Conservation (phyloP, 2,888 invertebrate genomes). For the Diabrotica balteata region DNA sequence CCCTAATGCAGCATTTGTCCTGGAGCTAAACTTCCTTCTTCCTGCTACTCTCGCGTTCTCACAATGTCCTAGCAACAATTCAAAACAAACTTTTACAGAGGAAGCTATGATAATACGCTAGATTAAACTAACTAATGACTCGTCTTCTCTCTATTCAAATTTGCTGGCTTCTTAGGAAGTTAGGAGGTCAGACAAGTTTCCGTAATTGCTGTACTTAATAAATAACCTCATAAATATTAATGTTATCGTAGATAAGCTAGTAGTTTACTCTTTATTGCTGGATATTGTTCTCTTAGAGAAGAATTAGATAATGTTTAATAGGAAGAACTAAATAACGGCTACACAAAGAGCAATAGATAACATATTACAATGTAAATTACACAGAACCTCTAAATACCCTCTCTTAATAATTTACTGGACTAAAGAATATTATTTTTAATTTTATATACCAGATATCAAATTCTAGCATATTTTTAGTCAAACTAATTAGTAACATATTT, state of each 20-base stretch:
- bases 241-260: too few species aligned
- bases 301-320: too few species aligned
- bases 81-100: conserved; percentile 29
- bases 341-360: too few species aligned
- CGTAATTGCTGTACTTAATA: neutral
- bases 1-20: conserved; percentile 27
- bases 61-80: conserved; percentile 20
- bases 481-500: too few species aligned
- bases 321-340: too few species aligned
- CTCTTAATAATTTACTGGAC: too few species aligned
- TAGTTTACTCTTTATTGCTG: neutral
- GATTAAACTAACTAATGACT: conserved; percentile 28
- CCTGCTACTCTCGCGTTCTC: conserved; percentile 14
- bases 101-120: conserved; percentile 30
- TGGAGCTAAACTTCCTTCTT: conserved; percentile 27
- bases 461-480: too few species aligned
- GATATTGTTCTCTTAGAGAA: too few species aligned
- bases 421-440: too few species aligned
- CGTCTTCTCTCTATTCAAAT: conserved; percentile 20
- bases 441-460: too few species aligned
- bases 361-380: too few species aligned
- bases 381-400: too few species aligned
- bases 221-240: neutral
- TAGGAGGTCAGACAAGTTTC: neutral
- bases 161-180: conserved; percentile 1